phyloP scores from a whole-genome alignment of 2,888 invertebrate genomes.

The Himalopsyche anomala region DNA sequence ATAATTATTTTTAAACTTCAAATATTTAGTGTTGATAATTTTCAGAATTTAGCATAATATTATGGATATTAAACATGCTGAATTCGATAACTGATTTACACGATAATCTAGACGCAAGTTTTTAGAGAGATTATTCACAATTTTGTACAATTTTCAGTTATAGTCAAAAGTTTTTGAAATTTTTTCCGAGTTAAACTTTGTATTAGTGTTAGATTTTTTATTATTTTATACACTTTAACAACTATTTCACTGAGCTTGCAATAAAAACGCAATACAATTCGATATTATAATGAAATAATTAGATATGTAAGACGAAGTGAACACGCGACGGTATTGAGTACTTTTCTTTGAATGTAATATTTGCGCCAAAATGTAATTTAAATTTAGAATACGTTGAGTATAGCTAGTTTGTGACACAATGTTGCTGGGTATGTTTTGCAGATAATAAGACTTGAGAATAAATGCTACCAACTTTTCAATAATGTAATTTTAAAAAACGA shows the following conservation, averaged over 20 bases:
- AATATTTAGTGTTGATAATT: too few relatives aligned
- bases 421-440: background rate
- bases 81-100: too few relatives aligned
- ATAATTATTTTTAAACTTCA: too few relatives aligned
- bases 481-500: background rate
- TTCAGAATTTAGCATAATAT: too few relatives aligned
- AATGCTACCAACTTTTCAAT: background rate
- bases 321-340: slow-evolving; percentile 17
- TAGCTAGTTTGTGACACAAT: background rate
- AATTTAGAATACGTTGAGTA: slow-evolving; percentile 41
- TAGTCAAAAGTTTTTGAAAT: background rate
- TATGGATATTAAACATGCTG: too few relatives aligned
- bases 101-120: too few relatives aligned
- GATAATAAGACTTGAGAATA: background rate
- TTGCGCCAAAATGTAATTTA: slow-evolving; percentile 5
- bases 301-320: background rate
- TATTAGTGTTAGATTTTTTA: background rate
- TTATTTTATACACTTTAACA: background rate
- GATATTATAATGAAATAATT: background rate
- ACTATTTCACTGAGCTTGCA: background rate
- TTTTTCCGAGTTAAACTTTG: background rate
- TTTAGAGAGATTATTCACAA: too few relatives aligned
- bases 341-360: background rate
- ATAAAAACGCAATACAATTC: background rate
- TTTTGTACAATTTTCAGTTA: background rate